Percentiles rank a stretch among this genome's conserved stretches.
These are phyloP conservation scores for Myotis lucifugus DNA, from an alignment of 2,113 vertebrate species.

Conservation along the genomic window DNA sequence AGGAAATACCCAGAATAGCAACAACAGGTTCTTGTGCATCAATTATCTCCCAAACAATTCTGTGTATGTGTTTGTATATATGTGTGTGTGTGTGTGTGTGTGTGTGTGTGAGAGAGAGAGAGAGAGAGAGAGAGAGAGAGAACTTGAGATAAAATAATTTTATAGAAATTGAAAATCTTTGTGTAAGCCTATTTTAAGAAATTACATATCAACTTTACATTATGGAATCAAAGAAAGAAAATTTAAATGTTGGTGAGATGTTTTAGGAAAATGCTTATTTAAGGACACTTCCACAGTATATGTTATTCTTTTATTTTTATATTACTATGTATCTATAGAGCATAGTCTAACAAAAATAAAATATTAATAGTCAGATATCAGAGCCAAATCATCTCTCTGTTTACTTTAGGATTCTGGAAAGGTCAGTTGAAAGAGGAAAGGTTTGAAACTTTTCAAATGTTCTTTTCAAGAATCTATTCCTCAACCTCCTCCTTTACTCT, in stretches of 20 bases:
- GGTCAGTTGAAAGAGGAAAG: neutral
- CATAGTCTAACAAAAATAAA: neutral
- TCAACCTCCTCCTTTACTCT: neutral
- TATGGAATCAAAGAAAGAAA: neutral
- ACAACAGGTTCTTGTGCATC: neutral
- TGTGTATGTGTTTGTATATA: neutral
- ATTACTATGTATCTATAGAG: neutral
- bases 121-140: neutral
- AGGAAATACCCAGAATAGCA: slow-evolving; percentile 73
- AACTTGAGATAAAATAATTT: neutral
- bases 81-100: neutral
- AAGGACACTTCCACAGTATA: neutral
- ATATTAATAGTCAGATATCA: neutral
- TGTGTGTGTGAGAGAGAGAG: neutral
- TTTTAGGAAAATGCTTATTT: neutral
- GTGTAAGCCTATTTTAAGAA: neutral
- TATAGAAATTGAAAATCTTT: neutral
- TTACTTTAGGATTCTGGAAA: neutral
- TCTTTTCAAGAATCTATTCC: neutral
- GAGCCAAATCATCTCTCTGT: neutral
- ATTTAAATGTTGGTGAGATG: neutral
- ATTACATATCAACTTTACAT: neutral
- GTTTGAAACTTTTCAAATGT: neutral
- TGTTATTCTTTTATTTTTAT: neutral
- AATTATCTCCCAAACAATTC: slow-evolving; percentile 27